Percentiles rank a stretch among this genome's conserved stretches.
phyloP scores from a whole-genome alignment of 2,113 vertebrate genomes.

The Brachirus orientalis region DNA sequence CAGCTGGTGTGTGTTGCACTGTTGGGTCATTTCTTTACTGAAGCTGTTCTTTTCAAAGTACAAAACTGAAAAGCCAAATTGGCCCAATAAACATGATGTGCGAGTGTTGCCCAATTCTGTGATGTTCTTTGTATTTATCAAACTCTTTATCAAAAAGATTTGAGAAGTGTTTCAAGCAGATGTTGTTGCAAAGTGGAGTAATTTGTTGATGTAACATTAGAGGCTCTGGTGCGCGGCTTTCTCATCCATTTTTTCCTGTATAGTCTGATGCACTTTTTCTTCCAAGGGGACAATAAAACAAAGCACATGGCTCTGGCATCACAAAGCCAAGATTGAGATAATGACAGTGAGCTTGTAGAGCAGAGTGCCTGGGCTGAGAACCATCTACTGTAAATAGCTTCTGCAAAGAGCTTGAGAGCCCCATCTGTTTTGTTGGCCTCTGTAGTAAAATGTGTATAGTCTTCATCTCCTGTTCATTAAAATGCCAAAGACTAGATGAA shows the following conservation, averaged over 20 bases:
- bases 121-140: not conserved
- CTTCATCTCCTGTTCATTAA: conserved; percentile 61
- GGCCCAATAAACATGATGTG: not conserved
- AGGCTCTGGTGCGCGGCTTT: conserved; percentile 34
- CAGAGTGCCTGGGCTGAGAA: conserved; percentile 12
- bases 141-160: too few relatives aligned
- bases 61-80: not conserved
- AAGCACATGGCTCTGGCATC: conserved; percentile 40
- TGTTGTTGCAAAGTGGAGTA: conserved; percentile 50
- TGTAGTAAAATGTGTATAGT: conserved; percentile 25
- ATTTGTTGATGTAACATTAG: conserved; percentile 61
- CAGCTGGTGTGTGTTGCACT: too few relatives aligned
- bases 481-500: conserved; percentile 44
- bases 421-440: conserved; percentile 47
- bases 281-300: conserved; percentile 47
- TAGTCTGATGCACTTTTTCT: conserved; percentile 27
- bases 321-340: conserved; percentile 34
- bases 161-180: conserved; percentile 27
- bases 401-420: conserved; percentile 35
- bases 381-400: conserved; percentile 33
- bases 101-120: not conserved
- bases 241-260: conserved; percentile 30
- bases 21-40: not conserved
- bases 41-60: not conserved
- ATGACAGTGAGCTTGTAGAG: conserved; percentile 30